Conservation (phyloP, 1,140 invertebrate species). For the Propsilocerus akamusi region DNA sequence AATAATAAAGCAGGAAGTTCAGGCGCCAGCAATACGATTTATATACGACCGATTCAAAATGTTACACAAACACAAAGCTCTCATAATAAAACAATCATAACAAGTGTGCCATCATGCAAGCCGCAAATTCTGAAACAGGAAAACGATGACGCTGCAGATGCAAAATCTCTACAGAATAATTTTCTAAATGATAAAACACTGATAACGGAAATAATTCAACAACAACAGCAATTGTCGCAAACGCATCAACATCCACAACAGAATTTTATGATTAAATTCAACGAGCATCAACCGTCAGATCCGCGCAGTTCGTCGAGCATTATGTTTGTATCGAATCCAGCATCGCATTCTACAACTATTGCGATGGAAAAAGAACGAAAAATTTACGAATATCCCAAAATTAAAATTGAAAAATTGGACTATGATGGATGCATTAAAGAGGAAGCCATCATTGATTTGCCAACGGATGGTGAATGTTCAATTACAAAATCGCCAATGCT, state of each 20-base stretch:
- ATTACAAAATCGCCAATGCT: not conserved
- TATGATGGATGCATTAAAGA: not conserved
- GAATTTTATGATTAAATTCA: not conserved
- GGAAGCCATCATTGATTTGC: not conserved
- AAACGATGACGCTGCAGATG: not conserved
- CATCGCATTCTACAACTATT: not conserved
- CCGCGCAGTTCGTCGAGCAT: not conserved
- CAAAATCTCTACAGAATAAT: not conserved
- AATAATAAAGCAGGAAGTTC: no score
- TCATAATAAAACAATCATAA: no score
- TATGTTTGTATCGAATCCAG: not conserved
- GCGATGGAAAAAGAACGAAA: not conserved
- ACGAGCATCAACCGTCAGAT: not conserved
- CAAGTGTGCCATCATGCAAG: no score
- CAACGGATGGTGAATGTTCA: not conserved
- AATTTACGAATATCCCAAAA: no score
- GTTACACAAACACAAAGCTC: no score
- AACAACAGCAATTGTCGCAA: not conserved
- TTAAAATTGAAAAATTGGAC: not conserved
- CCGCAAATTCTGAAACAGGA: conserved; percentile 14
- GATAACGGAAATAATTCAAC: not conserved
- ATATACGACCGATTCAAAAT: no score
- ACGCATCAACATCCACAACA: not conserved
- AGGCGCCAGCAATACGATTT: no score
- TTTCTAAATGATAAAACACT: not conserved